A percentile compares a stretch with the other conserved stretches of the same genome.
These are phyloP conservation scores for Thymelicus sylvestris DNA, from an alignment of 2,888 invertebrate species.

Conservation along the genomic window DNA sequence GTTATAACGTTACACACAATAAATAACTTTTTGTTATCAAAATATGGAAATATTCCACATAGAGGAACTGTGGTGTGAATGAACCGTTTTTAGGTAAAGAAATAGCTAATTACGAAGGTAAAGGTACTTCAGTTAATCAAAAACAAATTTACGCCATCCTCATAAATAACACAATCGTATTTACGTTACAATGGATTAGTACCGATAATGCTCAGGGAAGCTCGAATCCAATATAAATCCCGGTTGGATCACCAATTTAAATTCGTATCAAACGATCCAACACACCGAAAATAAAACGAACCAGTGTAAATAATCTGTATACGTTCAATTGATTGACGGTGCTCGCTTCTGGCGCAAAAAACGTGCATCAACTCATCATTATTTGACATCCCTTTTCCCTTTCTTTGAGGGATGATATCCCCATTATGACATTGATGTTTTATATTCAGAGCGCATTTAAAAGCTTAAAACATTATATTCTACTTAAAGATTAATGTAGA, in stretches of 20 bases:
- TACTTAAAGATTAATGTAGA: too few species aligned
- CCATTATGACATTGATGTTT: not conserved
- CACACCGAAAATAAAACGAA: conserved; percentile 15
- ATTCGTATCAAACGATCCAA: conserved; percentile 16
- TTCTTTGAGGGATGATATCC: conserved; percentile 1
- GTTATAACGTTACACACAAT: too few species aligned
- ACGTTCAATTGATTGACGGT: conserved; percentile 16
- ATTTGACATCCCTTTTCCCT: conserved; percentile 11
- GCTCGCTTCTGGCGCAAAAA: conserved; percentile 3
- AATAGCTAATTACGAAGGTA: not conserved
- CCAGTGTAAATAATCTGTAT: conserved; percentile 14
- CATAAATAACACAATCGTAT: conserved; percentile 10
- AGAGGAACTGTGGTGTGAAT: too few species aligned
- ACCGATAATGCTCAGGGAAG: conserved; percentile 14
- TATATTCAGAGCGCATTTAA: not conserved
- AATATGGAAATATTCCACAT: too few species aligned
- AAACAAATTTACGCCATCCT: conserved; percentile 6
- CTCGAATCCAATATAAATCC: conserved; percentile 17
- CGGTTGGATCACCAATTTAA: conserved; percentile 16
- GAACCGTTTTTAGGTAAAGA: not conserved
- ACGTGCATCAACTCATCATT: conserved; percentile 8
- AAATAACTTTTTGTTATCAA: too few species aligned
- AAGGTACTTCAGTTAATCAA: conserved; percentile 1
- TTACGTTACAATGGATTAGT: conserved; percentile 17
- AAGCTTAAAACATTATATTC: not conserved